A percentile compares a stretch with the other conserved stretches of the same genome.
Conservation (phyloP, 2,113 vertebrate genomes). For the Oreochromis spilurus region DNA sequence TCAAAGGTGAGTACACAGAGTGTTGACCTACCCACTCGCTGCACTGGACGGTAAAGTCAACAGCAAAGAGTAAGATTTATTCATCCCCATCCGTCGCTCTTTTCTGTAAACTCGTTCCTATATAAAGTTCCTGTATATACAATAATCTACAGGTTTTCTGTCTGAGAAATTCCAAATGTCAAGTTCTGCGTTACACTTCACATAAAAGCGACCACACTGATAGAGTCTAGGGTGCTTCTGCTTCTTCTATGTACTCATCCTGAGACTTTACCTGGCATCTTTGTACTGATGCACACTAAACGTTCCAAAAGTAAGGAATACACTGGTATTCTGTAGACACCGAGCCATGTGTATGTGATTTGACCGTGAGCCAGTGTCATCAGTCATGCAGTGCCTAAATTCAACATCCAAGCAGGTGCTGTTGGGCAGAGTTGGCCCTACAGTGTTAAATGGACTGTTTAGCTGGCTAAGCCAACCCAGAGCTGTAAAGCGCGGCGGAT, state of each 20-base stretch:
- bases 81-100: background rate
- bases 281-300: background rate
- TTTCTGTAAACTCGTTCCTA: background rate
- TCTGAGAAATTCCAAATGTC: background rate
- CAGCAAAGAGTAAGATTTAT: background rate
- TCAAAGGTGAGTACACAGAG: background rate
- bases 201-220: background rate
- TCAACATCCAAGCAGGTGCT: slow-evolving; percentile 26
- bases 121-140: background rate
- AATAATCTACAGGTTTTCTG: background rate
- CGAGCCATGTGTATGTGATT: background rate
- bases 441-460: slow-evolving; percentile 43
- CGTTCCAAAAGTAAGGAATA: background rate
- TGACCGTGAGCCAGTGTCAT: slow-evolving; percentile 40
- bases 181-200: background rate
- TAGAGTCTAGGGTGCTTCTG: background rate
- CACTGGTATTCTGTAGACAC: background rate
- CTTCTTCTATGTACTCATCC: background rate
- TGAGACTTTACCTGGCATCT: background rate
- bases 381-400: slow-evolving; percentile 29
- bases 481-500: slow-evolving; percentile 28
- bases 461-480: slow-evolving; percentile 28
- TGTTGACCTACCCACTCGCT: background rate
- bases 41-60: background rate
- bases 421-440: slow-evolving; percentile 6